phyloP scores from a whole-genome alignment of 1,140 invertebrate species.

The Delia radicum region DNA sequence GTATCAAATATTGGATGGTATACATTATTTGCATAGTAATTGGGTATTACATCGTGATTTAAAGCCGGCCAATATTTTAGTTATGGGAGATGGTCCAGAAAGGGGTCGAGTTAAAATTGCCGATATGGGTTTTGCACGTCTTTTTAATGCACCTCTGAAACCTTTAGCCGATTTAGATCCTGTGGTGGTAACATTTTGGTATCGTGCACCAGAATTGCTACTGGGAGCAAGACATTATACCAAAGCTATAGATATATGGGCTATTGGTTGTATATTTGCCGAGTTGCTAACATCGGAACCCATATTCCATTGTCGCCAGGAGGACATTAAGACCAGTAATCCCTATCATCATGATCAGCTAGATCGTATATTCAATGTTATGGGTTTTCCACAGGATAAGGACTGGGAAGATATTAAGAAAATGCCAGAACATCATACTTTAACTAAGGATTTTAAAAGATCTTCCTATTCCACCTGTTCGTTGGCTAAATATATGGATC shows the following conservation, averaged over 20 bases:
- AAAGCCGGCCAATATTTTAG: slow-evolving; percentile 99
- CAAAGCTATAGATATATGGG: slow-evolving; percentile 99
- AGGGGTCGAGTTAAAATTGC: slow-evolving; percentile 97
- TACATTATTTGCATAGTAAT: slow-evolving; percentile 99
- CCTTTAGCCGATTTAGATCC: slow-evolving; percentile 97
- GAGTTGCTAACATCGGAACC: slow-evolving; percentile 96
- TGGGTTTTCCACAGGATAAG: slow-evolving; percentile 98
- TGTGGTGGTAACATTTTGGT: slow-evolving; percentile 99
- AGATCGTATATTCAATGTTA: slow-evolving; percentile 99
- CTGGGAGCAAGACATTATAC: slow-evolving; percentile 97
- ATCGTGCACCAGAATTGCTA: slow-evolving; percentile 94
- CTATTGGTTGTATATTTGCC: slow-evolving; percentile 99
- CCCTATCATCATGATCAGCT: slow-evolving; percentile 99
- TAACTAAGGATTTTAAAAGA: slow-evolving; percentile 97
- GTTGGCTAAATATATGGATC: slow-evolving; percentile 97
- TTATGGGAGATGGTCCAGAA: slow-evolving; percentile 98
- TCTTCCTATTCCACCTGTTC: slow-evolving; percentile 93
- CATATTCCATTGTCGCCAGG: slow-evolving; percentile 99
- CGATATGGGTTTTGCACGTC: slow-evolving; percentile 99
- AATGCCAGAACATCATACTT: slow-evolving; percentile 97
- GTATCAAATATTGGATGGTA: slow-evolving; percentile 98
- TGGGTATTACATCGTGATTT: slow-evolving; percentile 99
- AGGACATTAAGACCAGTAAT: slow-evolving; percentile 99
- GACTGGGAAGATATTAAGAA: slow-evolving; percentile 99
- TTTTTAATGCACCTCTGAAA: slow-evolving; percentile 98